Evolutionary conservation across 2,113 vertebrate species (phyloP).

Genomic region (Nothocercus nigrocapillus): DNA sequence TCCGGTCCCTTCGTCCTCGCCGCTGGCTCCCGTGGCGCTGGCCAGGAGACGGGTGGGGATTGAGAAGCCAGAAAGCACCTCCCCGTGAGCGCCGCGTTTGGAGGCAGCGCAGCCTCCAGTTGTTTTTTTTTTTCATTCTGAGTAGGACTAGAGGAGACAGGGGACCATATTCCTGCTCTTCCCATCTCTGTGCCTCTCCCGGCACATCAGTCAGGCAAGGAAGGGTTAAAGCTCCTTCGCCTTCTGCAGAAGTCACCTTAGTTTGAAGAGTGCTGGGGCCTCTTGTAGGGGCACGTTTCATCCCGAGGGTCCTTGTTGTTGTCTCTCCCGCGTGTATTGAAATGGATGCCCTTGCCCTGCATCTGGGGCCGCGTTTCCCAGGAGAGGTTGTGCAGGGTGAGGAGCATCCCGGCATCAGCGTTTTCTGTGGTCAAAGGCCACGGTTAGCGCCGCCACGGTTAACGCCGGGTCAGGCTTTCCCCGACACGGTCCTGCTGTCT

Average conservation of each 20-base stretch:
- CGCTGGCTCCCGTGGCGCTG: too few species aligned
- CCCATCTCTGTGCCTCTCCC: background rate
- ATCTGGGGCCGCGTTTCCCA: accelerated
- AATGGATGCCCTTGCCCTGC: background rate
- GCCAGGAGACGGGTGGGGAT: background rate
- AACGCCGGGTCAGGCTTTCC: background rate
- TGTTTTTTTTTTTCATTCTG: background rate
- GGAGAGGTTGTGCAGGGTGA: background rate
- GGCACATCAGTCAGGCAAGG: background rate
- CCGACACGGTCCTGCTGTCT: background rate
- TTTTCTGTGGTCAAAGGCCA: accelerated
- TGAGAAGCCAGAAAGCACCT: background rate
- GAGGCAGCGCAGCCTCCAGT: background rate
- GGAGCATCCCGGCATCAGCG: accelerated
- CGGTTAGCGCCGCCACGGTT: background rate
- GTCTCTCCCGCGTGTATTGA: background rate
- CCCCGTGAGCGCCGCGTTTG: accelerated
- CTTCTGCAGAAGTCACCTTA: background rate
- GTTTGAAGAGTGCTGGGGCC: background rate
- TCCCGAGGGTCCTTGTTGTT: background rate
- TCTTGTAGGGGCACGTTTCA: accelerated
- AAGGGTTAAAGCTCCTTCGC: accelerated
- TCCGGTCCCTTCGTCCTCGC: background rate
- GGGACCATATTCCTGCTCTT: background rate
- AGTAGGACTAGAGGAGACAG: background rate